Base-by-base conservation (phyloP, 2,797 vertebrate species). In the Threskiornis aethiopicus region DNA sequence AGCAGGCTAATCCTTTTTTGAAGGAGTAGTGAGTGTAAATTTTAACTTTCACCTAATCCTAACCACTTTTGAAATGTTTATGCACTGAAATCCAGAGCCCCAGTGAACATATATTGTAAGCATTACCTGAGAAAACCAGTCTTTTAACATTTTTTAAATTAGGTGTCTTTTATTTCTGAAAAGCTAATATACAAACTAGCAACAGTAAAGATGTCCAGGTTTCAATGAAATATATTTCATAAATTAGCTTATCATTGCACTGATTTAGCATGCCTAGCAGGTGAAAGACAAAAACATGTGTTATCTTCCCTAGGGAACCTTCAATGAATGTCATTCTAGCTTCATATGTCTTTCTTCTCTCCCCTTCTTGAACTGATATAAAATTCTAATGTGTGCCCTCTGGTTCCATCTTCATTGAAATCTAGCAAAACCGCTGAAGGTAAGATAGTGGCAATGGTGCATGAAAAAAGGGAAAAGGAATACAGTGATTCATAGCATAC, bases 261-360 rank as follows among this genome's bases (percentile, higher is more conserved):
- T 99, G 99, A 99, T 99, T 99, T 99, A 99, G 98, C 98, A 99
- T 99, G 99, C 99, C 99, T 99, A 99, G 99, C 99, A 99, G 99
- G 99, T 99, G 98, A 99, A 98, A 99, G 98, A 98, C 98, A 99
- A 99, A 99, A 99, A 99, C 98, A 98, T 99, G 98, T 98, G 98
- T 98, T 98, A 98, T 98, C 97, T 97, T 98, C 98, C 98, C 98
- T 97, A 97, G 98, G 98, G 98, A 98, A 98, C 98, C 98, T 98
- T 98, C 98, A 98, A 95, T 98, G 98, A 98, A 98, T 98, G 98
- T 98, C 99, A 98, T 98, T 98, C 98, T 97, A 98, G 98, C 98
- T 98, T 98, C 98, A 98, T 99, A 98, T 98, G 98, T 98, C 98
- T 98, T 98, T 98, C 97, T 98, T 98, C 97, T 98, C 92, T 98